Percentiles rank a stretch among this genome's conserved stretches.
These are phyloP conservation scores for Tragelaphus scriptus DNA, from an alignment of 2,113 vertebrate genomes.

Conservation along the genomic window DNA sequence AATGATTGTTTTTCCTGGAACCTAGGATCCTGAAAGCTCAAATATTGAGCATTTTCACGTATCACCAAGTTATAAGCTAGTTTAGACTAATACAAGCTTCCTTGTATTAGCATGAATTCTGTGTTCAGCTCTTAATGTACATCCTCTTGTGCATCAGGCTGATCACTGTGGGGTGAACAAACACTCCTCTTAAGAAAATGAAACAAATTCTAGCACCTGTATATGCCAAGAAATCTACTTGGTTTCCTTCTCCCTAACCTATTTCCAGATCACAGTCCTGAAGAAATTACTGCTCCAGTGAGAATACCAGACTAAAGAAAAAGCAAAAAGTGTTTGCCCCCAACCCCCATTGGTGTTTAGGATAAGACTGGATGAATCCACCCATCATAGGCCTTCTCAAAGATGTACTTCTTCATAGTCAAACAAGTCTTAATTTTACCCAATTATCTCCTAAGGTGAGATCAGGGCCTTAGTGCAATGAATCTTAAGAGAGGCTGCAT, in stretches of 20 bases:
- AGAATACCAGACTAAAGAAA: neutral
- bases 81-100: neutral
- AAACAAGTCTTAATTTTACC: neutral
- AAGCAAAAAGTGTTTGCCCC: rapidly evolving
- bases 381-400: neutral
- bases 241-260: neutral
- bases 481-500: neutral
- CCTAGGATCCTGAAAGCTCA: neutral
- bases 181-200: neutral
- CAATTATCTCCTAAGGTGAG: neutral
- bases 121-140: neutral
- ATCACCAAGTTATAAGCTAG: neutral
- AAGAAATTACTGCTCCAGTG: neutral
- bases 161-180: neutral
- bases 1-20: neutral
- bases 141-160: neutral
- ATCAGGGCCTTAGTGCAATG: neutral
- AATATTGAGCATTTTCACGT: neutral
- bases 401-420: neutral
- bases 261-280: neutral
- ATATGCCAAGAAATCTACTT: neutral
- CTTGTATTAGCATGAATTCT: neutral
- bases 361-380: neutral
- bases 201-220: neutral
- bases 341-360: neutral